These are phyloP conservation scores for Amiota minor DNA, from an alignment of 2,888 invertebrate species.

Conservation along the genomic window DNA sequence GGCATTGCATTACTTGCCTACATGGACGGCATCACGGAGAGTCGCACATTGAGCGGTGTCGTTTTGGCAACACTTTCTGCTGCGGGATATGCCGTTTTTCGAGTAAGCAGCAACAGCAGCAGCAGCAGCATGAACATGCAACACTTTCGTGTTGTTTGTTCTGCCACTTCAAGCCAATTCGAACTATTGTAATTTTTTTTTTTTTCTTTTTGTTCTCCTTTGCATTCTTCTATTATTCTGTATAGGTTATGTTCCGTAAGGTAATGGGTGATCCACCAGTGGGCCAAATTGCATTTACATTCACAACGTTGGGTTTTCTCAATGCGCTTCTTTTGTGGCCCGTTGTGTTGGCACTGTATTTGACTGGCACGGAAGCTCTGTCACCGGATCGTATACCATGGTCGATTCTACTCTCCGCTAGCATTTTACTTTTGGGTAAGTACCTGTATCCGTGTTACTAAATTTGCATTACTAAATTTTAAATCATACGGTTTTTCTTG, in stretches of 20 bases:
- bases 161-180: background rate
- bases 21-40: constrained; percentile 95
- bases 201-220: constrained; percentile 47
- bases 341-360: constrained; percentile 87
- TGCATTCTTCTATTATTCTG: constrained; percentile 40
- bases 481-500: constrained; percentile 7
- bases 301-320: constrained; percentile 90
- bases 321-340: constrained; percentile 94
- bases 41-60: constrained; percentile 91
- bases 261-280: constrained; percentile 94
- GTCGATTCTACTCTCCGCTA: constrained; percentile 86
- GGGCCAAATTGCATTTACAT: constrained; percentile 94
- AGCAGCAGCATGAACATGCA: constrained; percentile 13
- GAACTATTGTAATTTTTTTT: constrained; percentile 33
- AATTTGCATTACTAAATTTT: background rate
- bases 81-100: constrained; percentile 94
- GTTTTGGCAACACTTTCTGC: constrained; percentile 92
- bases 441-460: constrained; percentile 2
- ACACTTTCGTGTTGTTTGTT: constrained; percentile 26
- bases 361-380: constrained; percentile 89
- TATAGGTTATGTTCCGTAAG: constrained; percentile 92
- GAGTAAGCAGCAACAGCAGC: constrained; percentile 76
- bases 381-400: constrained; percentile 90
- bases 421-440: constrained; percentile 84
- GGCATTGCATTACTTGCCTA: constrained; percentile 94